A percentile compares a stretch with the other conserved stretches of the same genome.
phyloP scores from a whole-genome alignment of 2,113 vertebrate species.

The Neomonachus schauinslandi region DNA sequence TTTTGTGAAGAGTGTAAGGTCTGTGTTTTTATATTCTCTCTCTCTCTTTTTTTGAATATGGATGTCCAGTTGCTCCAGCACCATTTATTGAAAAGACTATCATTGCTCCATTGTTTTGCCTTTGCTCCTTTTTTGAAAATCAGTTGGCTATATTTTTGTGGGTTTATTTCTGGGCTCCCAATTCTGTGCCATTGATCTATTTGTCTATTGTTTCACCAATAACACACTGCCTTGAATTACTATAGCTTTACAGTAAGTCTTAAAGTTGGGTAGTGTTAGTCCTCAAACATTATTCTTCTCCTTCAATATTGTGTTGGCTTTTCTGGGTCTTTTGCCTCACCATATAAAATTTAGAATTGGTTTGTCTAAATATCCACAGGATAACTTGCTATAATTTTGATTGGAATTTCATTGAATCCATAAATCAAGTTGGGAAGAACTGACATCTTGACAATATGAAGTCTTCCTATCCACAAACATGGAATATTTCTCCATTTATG shows the following conservation, averaged over 20 bases:
- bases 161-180: background rate
- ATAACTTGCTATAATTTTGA: background rate
- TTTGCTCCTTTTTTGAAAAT: background rate
- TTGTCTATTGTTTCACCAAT: background rate
- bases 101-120: background rate
- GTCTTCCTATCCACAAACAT: background rate
- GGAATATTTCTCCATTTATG: background rate
- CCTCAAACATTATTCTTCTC: background rate
- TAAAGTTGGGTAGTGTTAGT: background rate
- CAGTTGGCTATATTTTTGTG: background rate
- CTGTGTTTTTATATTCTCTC: background rate
- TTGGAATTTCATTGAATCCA: background rate
- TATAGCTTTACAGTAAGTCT: background rate
- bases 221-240: background rate
- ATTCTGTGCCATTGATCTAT: background rate
- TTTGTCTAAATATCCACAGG: background rate
- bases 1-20: background rate
- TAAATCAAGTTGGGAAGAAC: background rate
- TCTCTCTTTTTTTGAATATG: background rate
- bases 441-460: background rate
- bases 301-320: background rate
- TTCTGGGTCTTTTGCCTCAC: background rate
- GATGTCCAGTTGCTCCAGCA: background rate
- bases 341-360: background rate
- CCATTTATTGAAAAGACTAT: background rate